Evolutionary conservation across 1,140 invertebrate species (phyloP).

Genomic region (Drosophila jambulina): DNA sequence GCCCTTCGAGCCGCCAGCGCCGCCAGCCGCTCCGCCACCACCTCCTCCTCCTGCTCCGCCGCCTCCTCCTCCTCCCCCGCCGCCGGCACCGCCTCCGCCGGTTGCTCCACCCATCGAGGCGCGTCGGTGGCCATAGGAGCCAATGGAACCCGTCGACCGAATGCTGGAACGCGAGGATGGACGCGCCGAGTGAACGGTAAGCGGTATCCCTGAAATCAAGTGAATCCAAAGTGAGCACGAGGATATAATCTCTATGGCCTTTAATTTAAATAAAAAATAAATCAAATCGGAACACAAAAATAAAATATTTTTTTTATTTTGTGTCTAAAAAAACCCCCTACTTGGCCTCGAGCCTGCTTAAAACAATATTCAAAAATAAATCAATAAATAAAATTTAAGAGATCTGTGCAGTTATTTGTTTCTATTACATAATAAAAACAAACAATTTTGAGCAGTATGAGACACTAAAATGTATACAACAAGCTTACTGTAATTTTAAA

Average conservation of each 20-base stretch:
- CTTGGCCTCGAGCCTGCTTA: too few relatives aligned
- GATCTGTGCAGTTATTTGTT: neutral
- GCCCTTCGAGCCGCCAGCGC: constrained; percentile 85
- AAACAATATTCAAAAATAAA: too few relatives aligned
- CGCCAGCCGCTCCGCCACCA: constrained; percentile 18
- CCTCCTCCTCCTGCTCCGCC: constrained; percentile 31
- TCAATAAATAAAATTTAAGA: neutral
- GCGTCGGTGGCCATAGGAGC: constrained; percentile 86
- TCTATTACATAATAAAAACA: neutral
- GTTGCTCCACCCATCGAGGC: constrained; percentile 87
- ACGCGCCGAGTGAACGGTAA: constrained; percentile 88
- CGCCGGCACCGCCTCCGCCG: constrained; percentile 45
- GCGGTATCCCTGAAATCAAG: constrained; percentile 86
- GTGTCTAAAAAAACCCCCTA: too few relatives aligned
- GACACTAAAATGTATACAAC: neutral
- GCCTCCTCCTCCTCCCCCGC: constrained; percentile 71
- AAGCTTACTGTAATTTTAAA: neutral
- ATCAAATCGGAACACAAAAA: too few relatives aligned
- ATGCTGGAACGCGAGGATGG: constrained; percentile 90
- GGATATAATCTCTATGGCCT: neutral
- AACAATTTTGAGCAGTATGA: too few relatives aligned
- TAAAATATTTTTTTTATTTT: too few relatives aligned
- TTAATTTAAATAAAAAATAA: too few relatives aligned
- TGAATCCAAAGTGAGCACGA: constrained; percentile 21
- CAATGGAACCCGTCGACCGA: constrained; percentile 88